Percentiles rank a stretch among this genome's conserved stretches.
Evolutionary conservation across 2,888 invertebrate species (phyloP).

Genomic region (Exocentrus adspersus): DNA sequence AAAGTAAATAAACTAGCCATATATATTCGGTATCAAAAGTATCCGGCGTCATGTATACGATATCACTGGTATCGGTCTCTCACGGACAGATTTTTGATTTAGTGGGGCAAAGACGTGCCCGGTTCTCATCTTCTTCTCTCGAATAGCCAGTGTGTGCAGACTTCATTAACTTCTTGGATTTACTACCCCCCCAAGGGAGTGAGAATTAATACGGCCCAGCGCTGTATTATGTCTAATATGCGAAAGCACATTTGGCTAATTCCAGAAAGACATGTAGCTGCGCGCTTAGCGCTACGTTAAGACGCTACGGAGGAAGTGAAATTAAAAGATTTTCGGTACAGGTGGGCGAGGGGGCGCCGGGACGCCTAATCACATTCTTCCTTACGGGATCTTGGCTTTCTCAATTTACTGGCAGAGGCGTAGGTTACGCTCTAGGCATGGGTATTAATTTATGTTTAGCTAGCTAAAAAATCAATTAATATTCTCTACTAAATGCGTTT

Average conservation of each 20-base stretch:
- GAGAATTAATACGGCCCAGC: constrained; percentile 61
- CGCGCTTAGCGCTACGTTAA: constrained; percentile 26
- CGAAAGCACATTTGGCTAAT: constrained; percentile 62
- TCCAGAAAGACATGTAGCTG: constrained; percentile 52
- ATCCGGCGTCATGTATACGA: constrained; percentile 50
- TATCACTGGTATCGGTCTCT: constrained; percentile 45
- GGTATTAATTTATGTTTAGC: too few relatives aligned
- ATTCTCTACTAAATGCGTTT: too few relatives aligned
- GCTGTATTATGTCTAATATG: constrained; percentile 62
- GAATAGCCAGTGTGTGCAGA: constrained; percentile 37
- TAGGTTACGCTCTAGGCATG: constrained; percentile 7
- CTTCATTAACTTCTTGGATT: constrained; percentile 50
- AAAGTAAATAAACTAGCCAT: constrained; percentile 53
- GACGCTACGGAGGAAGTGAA: constrained; percentile 29
- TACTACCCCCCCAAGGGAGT: constrained; percentile 58
- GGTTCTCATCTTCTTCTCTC: constrained; percentile 42
- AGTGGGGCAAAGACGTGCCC: constrained; percentile 49
- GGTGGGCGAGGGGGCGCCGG: constrained; percentile 8
- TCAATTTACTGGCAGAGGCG: not conserved
- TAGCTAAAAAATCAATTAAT: too few relatives aligned
- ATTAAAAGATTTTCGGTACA: constrained; percentile 29
- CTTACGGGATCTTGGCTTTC: constrained; percentile 4
- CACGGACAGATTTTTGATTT: constrained; percentile 51
- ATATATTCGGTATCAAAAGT: constrained; percentile 53
- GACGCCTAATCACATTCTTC: constrained; percentile 24